Conservation (phyloP, 2,888 invertebrate genomes). For the Parnassius orleans region DNA sequence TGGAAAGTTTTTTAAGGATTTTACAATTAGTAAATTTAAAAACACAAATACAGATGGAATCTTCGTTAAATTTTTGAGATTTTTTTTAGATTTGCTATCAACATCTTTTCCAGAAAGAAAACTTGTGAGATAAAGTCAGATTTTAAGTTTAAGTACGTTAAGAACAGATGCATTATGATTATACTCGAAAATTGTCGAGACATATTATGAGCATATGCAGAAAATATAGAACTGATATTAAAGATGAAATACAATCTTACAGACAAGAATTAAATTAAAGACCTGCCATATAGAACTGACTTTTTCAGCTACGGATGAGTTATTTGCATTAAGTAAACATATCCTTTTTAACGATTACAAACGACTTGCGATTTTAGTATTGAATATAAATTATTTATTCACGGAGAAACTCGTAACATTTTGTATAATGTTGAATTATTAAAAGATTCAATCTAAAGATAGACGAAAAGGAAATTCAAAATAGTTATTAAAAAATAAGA, state of each 20-base stretch:
- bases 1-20: background rate
- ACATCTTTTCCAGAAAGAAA: constrained; percentile 40
- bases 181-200: constrained; percentile 41
- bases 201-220: constrained; percentile 40
- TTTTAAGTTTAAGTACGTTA: constrained; percentile 43
- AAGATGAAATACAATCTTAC: constrained; percentile 38
- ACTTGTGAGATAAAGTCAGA: constrained; percentile 42
- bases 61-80: constrained; percentile 52
- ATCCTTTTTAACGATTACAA: constrained; percentile 49
- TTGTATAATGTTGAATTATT: constrained; percentile 35
- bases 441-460: constrained; percentile 34
- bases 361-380: constrained; percentile 38
- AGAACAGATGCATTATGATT: constrained; percentile 35
- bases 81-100: constrained; percentile 40
- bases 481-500: constrained; percentile 44
- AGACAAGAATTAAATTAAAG: constrained; percentile 35
- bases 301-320: constrained; percentile 49
- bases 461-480: constrained; percentile 38
- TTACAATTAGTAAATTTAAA: background rate
- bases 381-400: constrained; percentile 33
- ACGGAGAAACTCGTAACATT: constrained; percentile 38
- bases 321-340: constrained; percentile 46
- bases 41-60: constrained; percentile 37
- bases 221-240: constrained; percentile 41
- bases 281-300: constrained; percentile 31